Percentiles rank a stretch among this genome's conserved stretches.
Conservation (phyloP, 2,888 invertebrate genomes). For the Machimus rusticus region DNA sequence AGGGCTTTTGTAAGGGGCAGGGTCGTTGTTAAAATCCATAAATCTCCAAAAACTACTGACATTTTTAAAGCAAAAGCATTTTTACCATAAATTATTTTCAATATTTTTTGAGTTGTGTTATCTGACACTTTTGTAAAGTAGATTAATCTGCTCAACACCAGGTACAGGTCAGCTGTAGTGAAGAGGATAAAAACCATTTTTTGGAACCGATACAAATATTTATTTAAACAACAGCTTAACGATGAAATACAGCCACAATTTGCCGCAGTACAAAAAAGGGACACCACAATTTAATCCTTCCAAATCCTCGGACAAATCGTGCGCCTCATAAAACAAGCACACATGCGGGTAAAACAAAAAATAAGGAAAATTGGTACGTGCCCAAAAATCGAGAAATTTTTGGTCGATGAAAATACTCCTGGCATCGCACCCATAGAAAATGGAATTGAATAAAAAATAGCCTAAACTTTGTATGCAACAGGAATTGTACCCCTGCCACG, state of each 20-base stretch:
- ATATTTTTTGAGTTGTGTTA: not conserved
- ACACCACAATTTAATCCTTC: not conserved
- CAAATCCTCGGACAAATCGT: not conserved
- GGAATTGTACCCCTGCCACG: not conserved
- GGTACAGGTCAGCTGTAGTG: not conserved
- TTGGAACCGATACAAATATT: not conserved
- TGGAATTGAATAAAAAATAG: not conserved
- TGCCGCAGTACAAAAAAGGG: not conserved
- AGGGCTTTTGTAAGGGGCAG: no score
- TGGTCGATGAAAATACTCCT: not conserved
- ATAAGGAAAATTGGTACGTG: not conserved
- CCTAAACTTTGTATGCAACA: slow-evolving; percentile 17
- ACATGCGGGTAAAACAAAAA: not conserved
- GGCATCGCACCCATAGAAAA: not conserved
- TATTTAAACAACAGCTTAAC: not conserved
- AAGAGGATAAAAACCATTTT: not conserved
- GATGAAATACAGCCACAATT: not conserved
- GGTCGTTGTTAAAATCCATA: no score
- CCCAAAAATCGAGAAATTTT: not conserved
- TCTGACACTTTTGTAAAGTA: not conserved
- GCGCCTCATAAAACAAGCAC: not conserved
- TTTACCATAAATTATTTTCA: no score
- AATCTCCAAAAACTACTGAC: no score
- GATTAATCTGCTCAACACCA: not conserved
- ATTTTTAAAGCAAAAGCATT: no score